Conservation (phyloP, 2,888 invertebrate genomes). For the Acrobasis repandana region DNA sequence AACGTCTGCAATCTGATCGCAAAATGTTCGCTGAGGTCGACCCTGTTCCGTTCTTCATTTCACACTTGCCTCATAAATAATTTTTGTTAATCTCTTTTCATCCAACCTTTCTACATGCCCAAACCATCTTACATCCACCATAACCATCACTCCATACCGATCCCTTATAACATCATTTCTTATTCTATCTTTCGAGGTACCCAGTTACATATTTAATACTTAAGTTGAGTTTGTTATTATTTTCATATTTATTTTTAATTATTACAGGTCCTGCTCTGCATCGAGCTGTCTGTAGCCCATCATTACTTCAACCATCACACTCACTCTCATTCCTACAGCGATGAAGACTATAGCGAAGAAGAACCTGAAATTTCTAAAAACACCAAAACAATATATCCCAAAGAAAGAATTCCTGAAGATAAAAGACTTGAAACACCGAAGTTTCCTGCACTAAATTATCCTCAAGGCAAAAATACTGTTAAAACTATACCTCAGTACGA, state of each 20-base stretch:
- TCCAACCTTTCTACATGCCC: no score
- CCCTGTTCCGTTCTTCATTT: no score
- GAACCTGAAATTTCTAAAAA: not conserved
- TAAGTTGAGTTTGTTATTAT: no score
- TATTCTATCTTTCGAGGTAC: no score
- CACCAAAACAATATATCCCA: not conserved
- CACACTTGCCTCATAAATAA: no score
- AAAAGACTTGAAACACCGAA: not conserved
- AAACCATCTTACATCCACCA: no score
- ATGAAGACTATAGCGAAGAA: not conserved
- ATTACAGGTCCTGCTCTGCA: not conserved
- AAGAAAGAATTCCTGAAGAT: not conserved
- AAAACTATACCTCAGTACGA: slow-evolving; percentile 42
- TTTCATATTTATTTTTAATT: not conserved
- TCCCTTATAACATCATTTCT: no score
- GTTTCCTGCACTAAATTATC: not conserved
- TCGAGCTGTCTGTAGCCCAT: not conserved
- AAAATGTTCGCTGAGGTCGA: no score
- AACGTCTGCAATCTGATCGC: no score
- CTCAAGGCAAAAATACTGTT: not conserved
- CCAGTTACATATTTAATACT: no score
- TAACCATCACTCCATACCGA: no score
- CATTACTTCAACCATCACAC: not conserved
- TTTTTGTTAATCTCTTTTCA: no score
- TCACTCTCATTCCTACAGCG: not conserved